Evolutionary conservation across 2,113 vertebrate species (phyloP).

Genomic region (Empidonax traillii): DNA sequence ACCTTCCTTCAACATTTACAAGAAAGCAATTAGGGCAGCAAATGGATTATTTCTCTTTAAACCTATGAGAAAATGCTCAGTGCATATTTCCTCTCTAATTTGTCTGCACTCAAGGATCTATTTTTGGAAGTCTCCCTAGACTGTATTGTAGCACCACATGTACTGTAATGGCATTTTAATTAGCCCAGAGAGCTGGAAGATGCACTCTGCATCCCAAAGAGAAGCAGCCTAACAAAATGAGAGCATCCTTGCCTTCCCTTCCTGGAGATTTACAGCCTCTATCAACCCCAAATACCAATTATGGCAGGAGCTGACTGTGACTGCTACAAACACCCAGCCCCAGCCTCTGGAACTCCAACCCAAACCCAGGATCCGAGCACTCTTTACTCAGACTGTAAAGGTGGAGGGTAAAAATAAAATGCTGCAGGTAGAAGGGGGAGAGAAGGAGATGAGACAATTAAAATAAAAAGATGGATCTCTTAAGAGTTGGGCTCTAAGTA

Average conservation of each 20-base stretch:
- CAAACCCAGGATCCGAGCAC: background rate
- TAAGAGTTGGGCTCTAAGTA: background rate
- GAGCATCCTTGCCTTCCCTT: conserved; percentile 44
- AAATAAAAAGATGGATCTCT: no score
- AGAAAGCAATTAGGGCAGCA: conserved; percentile 25
- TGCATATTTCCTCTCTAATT: conserved; percentile 53
- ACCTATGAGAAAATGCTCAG: conserved; percentile 36
- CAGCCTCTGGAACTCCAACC: background rate
- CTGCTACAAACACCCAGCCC: background rate
- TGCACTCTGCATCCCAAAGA: conserved; percentile 16
- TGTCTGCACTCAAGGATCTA: conserved; percentile 59
- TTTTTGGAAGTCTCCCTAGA: conserved; percentile 72
- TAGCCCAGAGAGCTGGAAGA: conserved; percentile 65
- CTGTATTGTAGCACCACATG: conserved; percentile 59
- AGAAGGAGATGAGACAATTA: background rate
- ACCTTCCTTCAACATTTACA: conserved; percentile 35
- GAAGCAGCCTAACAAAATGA: conserved; percentile 45
- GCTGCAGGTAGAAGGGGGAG: background rate
- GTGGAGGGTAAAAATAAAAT: background rate
- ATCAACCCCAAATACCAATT: conserved; percentile 12
- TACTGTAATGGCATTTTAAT: conserved; percentile 73
- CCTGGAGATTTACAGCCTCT: conserved; percentile 26
- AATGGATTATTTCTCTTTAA: conserved; percentile 56
- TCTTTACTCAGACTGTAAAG: background rate
- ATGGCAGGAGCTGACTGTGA: background rate